phyloP scores from a whole-genome alignment of 1,140 invertebrate genomes.

The Ceratina calcarata region DNA sequence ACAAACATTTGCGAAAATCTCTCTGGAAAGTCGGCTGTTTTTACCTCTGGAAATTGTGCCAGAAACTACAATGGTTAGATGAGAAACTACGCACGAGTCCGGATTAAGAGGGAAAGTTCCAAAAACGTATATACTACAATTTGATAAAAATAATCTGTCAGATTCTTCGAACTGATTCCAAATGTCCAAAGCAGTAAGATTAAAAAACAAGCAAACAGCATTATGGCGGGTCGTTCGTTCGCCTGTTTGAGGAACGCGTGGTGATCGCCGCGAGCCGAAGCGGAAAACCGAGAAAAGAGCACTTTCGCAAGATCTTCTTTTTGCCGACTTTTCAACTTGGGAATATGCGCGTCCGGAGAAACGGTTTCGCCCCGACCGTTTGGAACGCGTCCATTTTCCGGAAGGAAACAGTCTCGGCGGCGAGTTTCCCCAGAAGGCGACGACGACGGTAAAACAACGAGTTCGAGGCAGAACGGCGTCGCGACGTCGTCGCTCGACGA shows the following conservation, averaged over 20 bases:
- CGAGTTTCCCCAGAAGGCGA: constrained; percentile 9
- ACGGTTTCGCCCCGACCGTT: constrained; percentile 10
- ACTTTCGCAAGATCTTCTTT: neutral
- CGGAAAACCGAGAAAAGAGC: constrained; percentile 12
- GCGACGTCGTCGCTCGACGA: constrained; percentile 24
- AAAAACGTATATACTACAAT: too few relatives aligned
- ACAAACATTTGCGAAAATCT: neutral
- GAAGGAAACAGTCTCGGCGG: constrained; percentile 5
- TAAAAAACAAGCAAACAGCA: neutral
- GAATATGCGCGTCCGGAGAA: constrained; percentile 8
- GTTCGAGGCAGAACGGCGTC: constrained; percentile 3
- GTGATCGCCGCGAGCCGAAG: neutral
- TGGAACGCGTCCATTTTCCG: constrained; percentile 45
- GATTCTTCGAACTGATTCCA: too few relatives aligned
- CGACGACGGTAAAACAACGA: constrained; percentile 28
- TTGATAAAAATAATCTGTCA: too few relatives aligned
- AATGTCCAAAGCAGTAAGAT: too few relatives aligned
- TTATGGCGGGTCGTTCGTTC: neutral
- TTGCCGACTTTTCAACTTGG: neutral
- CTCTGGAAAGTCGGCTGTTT: neutral
- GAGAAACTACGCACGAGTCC: too few relatives aligned
- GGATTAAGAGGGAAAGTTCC: too few relatives aligned
- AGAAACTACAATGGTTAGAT: too few relatives aligned
- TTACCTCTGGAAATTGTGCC: too few relatives aligned
- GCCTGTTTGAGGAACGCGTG: neutral